Evolutionary conservation across 2,888 invertebrate genomes (phyloP).

Genomic region (Oasisia sp.): DNA sequence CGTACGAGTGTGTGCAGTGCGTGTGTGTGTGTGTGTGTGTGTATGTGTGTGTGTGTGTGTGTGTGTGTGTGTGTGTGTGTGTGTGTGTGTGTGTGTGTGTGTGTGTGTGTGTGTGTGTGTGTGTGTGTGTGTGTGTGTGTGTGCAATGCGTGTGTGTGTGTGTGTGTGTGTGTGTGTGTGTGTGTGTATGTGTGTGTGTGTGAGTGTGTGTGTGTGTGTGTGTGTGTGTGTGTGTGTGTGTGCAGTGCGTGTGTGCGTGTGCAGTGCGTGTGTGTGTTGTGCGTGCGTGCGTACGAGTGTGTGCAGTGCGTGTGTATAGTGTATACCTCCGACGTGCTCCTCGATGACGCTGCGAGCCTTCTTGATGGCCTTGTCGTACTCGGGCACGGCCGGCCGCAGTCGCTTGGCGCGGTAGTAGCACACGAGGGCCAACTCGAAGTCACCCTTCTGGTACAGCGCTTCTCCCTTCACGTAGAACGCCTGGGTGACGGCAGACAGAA

Average conservation of each 20-base stretch:
- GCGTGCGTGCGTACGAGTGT: not conserved
- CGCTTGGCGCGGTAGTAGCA: slow-evolving; percentile 28
- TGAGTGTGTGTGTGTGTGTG: not conserved
- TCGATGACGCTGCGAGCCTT: slow-evolving; percentile 28
- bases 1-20: no score
- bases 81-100: no score
- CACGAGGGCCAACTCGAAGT: slow-evolving; percentile 30
- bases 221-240: not conserved
- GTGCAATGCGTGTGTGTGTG: no score
- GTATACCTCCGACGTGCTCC: slow-evolving; percentile 25
- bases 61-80: no score
- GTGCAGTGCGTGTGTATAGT: not conserved
- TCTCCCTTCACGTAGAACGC: slow-evolving; percentile 29
- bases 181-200: no score
- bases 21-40: no score
- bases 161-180: no score
- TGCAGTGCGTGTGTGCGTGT: not conserved
- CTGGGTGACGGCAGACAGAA: not conserved
- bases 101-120: no score
- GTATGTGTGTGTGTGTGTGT: no score
- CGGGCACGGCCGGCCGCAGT: slow-evolving; percentile 25
- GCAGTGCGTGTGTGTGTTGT: no score
- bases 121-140: no score
- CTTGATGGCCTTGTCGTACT: slow-evolving; percentile 27
- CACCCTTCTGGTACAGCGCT: slow-evolving; percentile 30